phyloP scores from a whole-genome alignment of 2,113 vertebrate species.

The Tichodroma muraria region DNA sequence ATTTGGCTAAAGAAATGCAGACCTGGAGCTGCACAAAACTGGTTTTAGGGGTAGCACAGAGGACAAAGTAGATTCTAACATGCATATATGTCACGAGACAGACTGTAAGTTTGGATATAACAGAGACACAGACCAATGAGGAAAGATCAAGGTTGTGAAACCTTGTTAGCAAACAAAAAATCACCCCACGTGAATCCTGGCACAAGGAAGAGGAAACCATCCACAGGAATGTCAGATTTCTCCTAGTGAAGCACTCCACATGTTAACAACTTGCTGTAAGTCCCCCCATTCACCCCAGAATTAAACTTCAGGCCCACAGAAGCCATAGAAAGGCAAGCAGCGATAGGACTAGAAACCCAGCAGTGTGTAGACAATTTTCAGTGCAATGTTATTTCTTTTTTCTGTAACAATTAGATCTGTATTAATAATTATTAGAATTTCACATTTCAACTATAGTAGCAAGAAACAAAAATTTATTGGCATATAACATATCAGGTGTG shows the following conservation, averaged over 20 bases:
- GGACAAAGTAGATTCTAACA: neutral
- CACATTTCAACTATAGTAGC: neutral
- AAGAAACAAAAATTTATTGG: neutral
- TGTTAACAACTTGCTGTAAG: neutral
- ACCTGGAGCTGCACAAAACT: neutral
- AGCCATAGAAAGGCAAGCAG: neutral
- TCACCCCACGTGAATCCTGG: fast-evolving
- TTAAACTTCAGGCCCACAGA: neutral
- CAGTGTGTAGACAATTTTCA: neutral
- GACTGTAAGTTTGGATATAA: neutral
- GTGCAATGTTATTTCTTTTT: neutral
- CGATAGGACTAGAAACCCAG: neutral
- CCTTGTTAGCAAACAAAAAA: neutral
- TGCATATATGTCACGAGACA: fast-evolving
- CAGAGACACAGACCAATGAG: neutral
- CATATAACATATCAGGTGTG: fast-evolving
- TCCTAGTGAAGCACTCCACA: neutral
- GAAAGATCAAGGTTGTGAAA: neutral
- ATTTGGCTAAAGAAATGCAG: neutral
- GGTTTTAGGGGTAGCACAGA: neutral
- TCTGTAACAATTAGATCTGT: neutral
- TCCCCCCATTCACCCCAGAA: fast-evolving
- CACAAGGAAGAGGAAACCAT: neutral
- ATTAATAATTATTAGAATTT: neutral
- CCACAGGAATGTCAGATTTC: neutral